phyloP scores from a whole-genome alignment of 2,888 invertebrate species.

The Patella ulyssiponensis region DNA sequence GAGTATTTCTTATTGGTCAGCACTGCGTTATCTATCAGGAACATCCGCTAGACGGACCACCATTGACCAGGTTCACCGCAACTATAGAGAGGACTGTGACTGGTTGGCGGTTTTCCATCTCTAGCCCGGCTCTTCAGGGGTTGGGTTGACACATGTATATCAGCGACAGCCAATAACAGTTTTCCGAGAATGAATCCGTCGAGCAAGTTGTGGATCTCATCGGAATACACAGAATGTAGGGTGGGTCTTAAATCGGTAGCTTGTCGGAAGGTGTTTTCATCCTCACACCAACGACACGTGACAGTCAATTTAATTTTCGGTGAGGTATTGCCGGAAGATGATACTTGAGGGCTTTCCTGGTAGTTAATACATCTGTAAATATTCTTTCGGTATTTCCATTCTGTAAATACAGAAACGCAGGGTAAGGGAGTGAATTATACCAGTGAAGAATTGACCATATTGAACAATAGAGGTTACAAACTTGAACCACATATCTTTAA shows the following conservation, averaged over 20 bases:
- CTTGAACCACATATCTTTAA: too few species aligned
- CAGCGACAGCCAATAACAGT: too few species aligned
- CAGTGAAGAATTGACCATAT: too few species aligned
- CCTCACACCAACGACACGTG: background rate
- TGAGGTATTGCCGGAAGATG: background rate
- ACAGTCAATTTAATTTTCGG: background rate
- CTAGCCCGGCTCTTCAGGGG: too few species aligned
- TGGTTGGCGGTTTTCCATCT: background rate
- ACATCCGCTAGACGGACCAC: background rate
- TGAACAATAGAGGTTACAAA: too few species aligned
- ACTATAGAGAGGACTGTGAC: background rate
- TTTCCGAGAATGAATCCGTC: background rate
- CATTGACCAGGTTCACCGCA: background rate
- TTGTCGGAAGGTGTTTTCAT: background rate
- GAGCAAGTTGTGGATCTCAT: background rate
- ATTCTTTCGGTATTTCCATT: too few species aligned
- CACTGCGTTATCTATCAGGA: background rate
- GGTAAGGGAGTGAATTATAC: too few species aligned
- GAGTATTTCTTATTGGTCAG: too few species aligned
- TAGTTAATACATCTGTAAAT: background rate
- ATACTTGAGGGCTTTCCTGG: background rate
- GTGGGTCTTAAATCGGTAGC: background rate
- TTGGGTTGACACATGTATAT: too few species aligned
- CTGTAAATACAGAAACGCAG: too few species aligned
- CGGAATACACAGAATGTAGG: background rate